Evolutionary conservation across 1,140 invertebrate species (phyloP).

Genomic region (Vanessa tameamea): DNA sequence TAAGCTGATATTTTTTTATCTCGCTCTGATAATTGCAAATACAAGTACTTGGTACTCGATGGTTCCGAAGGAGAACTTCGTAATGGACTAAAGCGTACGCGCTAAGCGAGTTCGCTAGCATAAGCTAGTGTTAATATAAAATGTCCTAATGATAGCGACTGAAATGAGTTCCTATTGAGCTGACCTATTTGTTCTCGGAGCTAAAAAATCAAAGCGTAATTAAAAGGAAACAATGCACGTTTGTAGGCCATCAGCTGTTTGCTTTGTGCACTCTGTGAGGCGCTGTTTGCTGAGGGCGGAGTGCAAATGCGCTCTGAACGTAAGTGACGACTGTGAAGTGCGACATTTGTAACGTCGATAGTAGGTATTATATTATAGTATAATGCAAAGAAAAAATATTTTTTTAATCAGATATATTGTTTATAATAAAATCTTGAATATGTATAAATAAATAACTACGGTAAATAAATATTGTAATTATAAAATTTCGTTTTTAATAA

Average conservation of each 20-base stretch:
- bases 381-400: too few species aligned
- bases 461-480: too few species aligned
- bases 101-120: neutral
- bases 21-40: too few species aligned
- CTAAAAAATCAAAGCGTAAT: conserved; percentile 44
- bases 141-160: conserved; percentile 17
- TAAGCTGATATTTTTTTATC: too few species aligned
- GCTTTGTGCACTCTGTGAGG: conserved; percentile 39
- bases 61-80: too few species aligned
- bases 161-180: conserved; percentile 21
- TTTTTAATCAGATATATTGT: too few species aligned
- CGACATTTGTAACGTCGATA: conserved; percentile 1
- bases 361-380: neutral
- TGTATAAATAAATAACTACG: too few species aligned
- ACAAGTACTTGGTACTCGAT: too few species aligned
- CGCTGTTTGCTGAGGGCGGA: conserved; percentile 29
- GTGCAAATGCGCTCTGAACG: conserved; percentile 31
- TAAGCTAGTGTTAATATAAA: neutral
- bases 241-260: conserved; percentile 52
- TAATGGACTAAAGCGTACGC: too few species aligned
- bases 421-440: too few species aligned
- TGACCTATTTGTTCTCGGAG: conserved; percentile 27
- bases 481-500: too few species aligned
- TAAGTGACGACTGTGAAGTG: conserved; percentile 11
- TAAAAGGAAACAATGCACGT: conserved; percentile 51